Conservation (phyloP, 1,140 invertebrate species). For the Rhynchophorus ferrugineus region DNA sequence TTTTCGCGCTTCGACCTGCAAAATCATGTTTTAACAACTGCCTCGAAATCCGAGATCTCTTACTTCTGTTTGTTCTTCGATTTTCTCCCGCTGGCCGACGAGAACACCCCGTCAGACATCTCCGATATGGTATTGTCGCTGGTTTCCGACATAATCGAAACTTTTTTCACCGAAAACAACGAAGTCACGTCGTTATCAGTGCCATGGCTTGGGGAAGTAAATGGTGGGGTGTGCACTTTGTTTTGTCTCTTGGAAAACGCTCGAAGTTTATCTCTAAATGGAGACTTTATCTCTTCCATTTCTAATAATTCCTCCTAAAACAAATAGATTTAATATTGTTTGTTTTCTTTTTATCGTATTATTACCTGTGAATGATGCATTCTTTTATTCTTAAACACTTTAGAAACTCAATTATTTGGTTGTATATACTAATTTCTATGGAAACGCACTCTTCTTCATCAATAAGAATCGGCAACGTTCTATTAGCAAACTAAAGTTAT, state of each 20-base stretch:
- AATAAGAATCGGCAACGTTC: no score
- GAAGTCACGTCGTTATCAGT: slow-evolving; percentile 4
- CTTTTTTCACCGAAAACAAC: slow-evolving; percentile 14
- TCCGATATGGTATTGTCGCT: slow-evolving; percentile 9
- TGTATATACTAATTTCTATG: no score
- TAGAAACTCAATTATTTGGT: no score
- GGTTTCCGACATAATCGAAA: background rate
- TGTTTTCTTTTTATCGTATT: no score
- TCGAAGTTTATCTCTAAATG: background rate
- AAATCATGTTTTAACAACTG: background rate
- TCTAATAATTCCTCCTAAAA: slow-evolving; percentile 18
- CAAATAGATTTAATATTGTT: no score
- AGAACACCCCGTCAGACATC: slow-evolving; percentile 12
- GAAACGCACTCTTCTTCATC: no score
- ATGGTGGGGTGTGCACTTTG: slow-evolving; percentile 7
- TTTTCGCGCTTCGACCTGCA: background rate
- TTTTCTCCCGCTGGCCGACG: background rate
- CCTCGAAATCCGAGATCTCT: background rate
- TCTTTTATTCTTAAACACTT: background rate
- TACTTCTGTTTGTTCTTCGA: background rate
- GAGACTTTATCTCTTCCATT: slow-evolving; percentile 11
- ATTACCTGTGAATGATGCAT: background rate
- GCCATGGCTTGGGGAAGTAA: slow-evolving; percentile 1
- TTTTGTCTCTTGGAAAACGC: slow-evolving; percentile 1
- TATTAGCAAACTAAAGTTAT: no score